phyloP scores from a whole-genome alignment of 2,797 vertebrate genomes.

The Trichosurus vulpecula region DNA sequence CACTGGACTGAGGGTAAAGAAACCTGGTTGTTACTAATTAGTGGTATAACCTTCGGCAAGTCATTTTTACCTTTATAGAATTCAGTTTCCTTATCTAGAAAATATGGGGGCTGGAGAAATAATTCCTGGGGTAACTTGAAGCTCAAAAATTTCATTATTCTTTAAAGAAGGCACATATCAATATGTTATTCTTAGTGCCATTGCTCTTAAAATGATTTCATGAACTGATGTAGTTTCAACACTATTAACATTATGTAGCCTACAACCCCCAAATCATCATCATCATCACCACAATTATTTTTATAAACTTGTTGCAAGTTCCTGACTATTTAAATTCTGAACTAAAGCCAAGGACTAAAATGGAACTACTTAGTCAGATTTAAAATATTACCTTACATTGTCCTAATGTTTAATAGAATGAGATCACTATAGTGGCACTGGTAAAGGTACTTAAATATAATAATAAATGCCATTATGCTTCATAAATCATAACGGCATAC shows the following conservation, averaged over 20 bases:
- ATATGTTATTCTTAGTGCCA: neutral
- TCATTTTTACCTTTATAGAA: neutral
- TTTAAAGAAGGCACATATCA: neutral
- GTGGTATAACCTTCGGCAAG: neutral
- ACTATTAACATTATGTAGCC: neutral
- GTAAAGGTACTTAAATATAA: slow-evolving; percentile 76
- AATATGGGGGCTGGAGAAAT: neutral
- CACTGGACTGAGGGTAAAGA: neutral
- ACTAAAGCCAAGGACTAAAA: neutral
- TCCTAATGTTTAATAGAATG: slow-evolving; percentile 72
- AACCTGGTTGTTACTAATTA: neutral
- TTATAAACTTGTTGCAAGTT: neutral
- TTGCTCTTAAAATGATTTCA: slow-evolving; percentile 6
- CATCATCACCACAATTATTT: neutral
- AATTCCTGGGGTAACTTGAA: neutral
- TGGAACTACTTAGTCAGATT: slow-evolving; percentile 13
- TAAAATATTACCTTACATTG: slow-evolving; percentile 26
- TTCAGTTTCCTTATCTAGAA: neutral
- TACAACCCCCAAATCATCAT: slow-evolving; percentile 24
- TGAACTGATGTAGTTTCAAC: neutral
- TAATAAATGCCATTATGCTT: slow-evolving; percentile 80
- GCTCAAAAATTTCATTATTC: neutral
- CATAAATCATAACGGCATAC: slow-evolving; percentile 77
- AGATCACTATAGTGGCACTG: slow-evolving; percentile 68
- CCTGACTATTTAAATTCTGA: slow-evolving; percentile 20